Conservation (phyloP, 2,888 invertebrate genomes). For the Apantesis nais region DNA sequence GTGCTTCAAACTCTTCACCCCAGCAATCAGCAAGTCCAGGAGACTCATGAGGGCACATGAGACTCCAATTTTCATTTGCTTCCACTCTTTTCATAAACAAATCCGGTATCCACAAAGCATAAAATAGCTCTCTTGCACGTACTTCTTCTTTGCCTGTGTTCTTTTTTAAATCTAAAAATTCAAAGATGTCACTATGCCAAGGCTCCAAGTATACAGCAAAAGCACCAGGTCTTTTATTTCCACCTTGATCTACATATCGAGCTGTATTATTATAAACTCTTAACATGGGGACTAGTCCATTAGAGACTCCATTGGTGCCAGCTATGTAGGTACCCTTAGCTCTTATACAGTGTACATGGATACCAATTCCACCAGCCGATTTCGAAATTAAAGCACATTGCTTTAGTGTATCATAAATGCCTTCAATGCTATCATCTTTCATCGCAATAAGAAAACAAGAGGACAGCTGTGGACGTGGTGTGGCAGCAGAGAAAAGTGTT, state of each 20-base stretch:
- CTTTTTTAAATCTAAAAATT: constrained; percentile 97
- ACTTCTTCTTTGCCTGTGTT: constrained; percentile 98
- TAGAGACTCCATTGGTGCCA: constrained; percentile 97
- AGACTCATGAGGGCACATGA: constrained; percentile 98
- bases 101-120: constrained; percentile 99
- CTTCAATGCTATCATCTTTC: constrained; percentile 97
- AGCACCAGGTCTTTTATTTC: constrained; percentile 98
- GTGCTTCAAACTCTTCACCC: constrained; percentile 96
- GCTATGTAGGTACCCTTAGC: constrained; percentile 96
- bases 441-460: constrained; percentile 98
- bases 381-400: constrained; percentile 98
- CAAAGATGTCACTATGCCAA: constrained; percentile 99
- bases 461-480: constrained; percentile 95
- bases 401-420: constrained; percentile 96
- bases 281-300: constrained; percentile 98
- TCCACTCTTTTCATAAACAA: constrained; percentile 98
- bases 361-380: constrained; percentile 98
- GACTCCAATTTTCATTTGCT: constrained; percentile 93
- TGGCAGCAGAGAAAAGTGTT: constrained; percentile 98
- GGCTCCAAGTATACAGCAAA: constrained; percentile 99
- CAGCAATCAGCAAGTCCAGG: constrained; percentile 96
- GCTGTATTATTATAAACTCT: constrained; percentile 98
- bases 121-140: constrained; percentile 97
- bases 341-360: constrained; percentile 98
- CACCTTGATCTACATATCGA: constrained; percentile 98